Evolutionary conservation across 2,113 vertebrate species (phyloP), one percentile per base, ranked within the genome.

Genomic region (Rhipidura dahli): DNA sequence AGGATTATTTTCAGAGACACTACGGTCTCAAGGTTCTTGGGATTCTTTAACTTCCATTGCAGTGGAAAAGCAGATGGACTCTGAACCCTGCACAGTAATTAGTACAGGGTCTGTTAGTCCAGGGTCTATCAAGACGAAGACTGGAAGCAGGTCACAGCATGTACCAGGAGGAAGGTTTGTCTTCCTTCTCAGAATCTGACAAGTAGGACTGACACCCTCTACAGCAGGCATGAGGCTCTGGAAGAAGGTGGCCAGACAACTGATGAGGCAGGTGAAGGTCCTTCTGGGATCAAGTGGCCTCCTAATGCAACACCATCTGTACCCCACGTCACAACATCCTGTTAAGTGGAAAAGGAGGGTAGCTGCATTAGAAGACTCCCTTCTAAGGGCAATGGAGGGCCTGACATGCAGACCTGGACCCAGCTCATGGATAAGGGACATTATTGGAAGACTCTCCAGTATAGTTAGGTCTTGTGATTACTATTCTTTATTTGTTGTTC

Each of bases 261-360:
- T 44, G 31, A 37, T 26, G 7, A 37, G 53, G 51, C 13, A 14
- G 9, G 30, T 35, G 56, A 76, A 66, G 16, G 51, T 66, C 15
- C 5, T 49, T 49, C 42, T 21, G 24, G 13, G 11, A 49, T 24
- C 31, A 57, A 59, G 44, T 14, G 21, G 31, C 44, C 13, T 75
- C 20, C 28, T 39, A 66, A 50, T 22, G 14, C 42, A 57, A 40
- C 35, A 59, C 7, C 15, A 23, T 11, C 35, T 70, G 15, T 13
- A 59, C 35, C 35, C 44, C 0, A 0, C 51, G 35, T 17, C 51
- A 76, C 1, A 0, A 44, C 21, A 11, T 51, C 31, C 44, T 35
- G 17, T 37, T 27, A 37, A 59, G 45, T 50, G 26, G 35, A 59
- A 59, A 66, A 85, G 42, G 20, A 66, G 31, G 24, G 26, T 42